Base-by-base conservation (phyloP, 2,113 vertebrate species). In the Thalassarche chlororhynchos region DNA sequence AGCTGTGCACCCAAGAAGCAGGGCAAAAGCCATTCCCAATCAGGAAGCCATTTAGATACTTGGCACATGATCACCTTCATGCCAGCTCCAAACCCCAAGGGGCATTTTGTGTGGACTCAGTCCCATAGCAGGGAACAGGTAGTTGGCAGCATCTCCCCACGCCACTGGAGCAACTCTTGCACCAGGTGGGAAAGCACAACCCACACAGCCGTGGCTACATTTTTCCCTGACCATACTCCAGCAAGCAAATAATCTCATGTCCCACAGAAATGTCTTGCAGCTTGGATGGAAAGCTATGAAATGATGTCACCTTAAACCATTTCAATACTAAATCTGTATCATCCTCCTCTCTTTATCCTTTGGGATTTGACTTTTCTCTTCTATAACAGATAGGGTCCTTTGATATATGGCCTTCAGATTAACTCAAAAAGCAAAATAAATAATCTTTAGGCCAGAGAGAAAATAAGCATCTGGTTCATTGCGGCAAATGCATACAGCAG, bases 361-460 rank as follows among this genome's bases (percentile, higher is more conserved):
- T 55, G 71, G 60, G 91, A 72, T 89, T 93, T 93, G 32, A 66
- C 34, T 96, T 87, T 77, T 75, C 38, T 85, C 31, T 84, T 94
- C 44, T 47, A 70, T 95, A 94, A 91, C 71, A 81, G 68, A 94
- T 85, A 96, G n/a, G 14, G 5, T 5, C 52, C 74, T 93, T 95
- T 95, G 84, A 94, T 89, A 80, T 51, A 85, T n/a, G 66, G 75
- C 66, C n/a, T 97, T 90, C 91, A 93, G 84, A 96, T 95, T 93
- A 96, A 76, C 87, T 90, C 29, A 69, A 94, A 89, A 94, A 83
- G 89, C 57, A 96, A 90, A 97, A 94, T 94, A 97, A 95, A 95
- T 84, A 86, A 90, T 92, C 80, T 95, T 92, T 54, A 89, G 58
- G 72, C 60, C 64, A 82, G 57, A 78, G 49, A 78, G 94, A 90